Evolutionary conservation across 2,113 vertebrate species (phyloP).

Genomic region (Melanostigma gelatinosum): DNA sequence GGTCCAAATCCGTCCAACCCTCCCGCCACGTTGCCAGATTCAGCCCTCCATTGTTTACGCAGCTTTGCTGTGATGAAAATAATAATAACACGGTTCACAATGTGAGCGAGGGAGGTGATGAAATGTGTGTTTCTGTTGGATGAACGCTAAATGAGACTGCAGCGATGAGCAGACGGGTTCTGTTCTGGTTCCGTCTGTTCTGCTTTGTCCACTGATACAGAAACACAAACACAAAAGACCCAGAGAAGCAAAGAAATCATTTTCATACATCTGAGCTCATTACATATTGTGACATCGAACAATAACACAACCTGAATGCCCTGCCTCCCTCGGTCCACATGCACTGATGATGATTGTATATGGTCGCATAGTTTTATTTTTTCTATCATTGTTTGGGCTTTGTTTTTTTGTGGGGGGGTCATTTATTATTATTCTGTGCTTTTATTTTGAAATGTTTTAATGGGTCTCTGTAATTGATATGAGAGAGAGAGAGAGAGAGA

Average conservation of each 20-base stretch:
- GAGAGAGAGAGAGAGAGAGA: background rate
- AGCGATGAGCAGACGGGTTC: too few species aligned
- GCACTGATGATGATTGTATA: slow-evolving; percentile 72
- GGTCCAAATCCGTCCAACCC: slow-evolving; percentile 49
- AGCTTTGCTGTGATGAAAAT: background rate
- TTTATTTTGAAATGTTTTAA: slow-evolving; percentile 22
- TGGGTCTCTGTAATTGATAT: slow-evolving; percentile 2
- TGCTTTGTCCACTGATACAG: too few species aligned
- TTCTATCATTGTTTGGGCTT: slow-evolving; percentile 46
- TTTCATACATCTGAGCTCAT: slow-evolving; percentile 1
- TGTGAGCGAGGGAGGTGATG: background rate
- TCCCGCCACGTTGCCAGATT: slow-evolving; percentile 51
- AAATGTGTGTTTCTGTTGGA: slow-evolving; percentile 5
- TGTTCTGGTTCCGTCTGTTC: background rate
- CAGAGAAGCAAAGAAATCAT: background rate
- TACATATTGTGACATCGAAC: slow-evolving; percentile 14
- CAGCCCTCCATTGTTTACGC: slow-evolving; percentile 10
- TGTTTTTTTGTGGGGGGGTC: background rate
- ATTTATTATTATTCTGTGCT: slow-evolving; percentile 37
- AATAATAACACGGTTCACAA: slow-evolving; percentile 3
- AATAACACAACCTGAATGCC: slow-evolving; percentile 17
- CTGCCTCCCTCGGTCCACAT: slow-evolving; percentile 34
- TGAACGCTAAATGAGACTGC: background rate
- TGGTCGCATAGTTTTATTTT: slow-evolving; percentile 63
- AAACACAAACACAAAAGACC: too few species aligned